Base-by-base conservation (phyloP, 2,797 vertebrate genomes). In the Dendrocincla tyrannina region DNA sequence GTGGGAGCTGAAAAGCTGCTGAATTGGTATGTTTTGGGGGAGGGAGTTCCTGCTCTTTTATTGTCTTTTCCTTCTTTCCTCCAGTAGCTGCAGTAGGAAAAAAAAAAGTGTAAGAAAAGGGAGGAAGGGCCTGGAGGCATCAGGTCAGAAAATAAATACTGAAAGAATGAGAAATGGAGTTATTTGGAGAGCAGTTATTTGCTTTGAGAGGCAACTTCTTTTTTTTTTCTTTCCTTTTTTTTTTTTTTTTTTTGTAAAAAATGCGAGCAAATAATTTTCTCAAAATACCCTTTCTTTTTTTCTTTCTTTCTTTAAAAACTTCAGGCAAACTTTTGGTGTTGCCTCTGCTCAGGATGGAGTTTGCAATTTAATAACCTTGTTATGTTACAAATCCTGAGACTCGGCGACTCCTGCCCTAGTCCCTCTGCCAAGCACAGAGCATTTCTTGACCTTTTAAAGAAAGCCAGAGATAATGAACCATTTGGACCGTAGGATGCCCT, bases 381-480 rank as follows among this genome's bases (percentile, higher is more conserved):
- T 94, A 49, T 9, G 28, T 42, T 80, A 50, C 93, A 77, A 68
- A 80, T 70, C 78, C 75, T 56, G 89, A 94, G 92, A 91, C 92
- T 91, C 74, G 0, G 0, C 0, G n/a, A 77, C 95, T 96, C 93
- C 88, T 91, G 67, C 67, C 3, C 67, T 25, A 7, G 50, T 88
- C 87, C 66, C 42, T 83, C 73, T 94, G 89, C 93, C 95, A 95
- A 89, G 81, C 60, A 52, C 58, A 41, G 68, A 92, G 84, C 42
- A 33, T 96, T 96, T 94, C 84, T 93, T 96, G 93, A 95, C 94
- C 94, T 97, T 97, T 91, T 92, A 92, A 89, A 97, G 89, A 67
- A 88, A 96, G 94, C 77, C 35, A 25, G 81, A 96, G 89, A 94
- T 85, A 93, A 96, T 85, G 89, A 96, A 85, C 74, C 72, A 8